These are phyloP conservation scores for Gymnoscelis rufifasciata DNA, from an alignment of 2,888 invertebrate genomes.

Conservation along the genomic window DNA sequence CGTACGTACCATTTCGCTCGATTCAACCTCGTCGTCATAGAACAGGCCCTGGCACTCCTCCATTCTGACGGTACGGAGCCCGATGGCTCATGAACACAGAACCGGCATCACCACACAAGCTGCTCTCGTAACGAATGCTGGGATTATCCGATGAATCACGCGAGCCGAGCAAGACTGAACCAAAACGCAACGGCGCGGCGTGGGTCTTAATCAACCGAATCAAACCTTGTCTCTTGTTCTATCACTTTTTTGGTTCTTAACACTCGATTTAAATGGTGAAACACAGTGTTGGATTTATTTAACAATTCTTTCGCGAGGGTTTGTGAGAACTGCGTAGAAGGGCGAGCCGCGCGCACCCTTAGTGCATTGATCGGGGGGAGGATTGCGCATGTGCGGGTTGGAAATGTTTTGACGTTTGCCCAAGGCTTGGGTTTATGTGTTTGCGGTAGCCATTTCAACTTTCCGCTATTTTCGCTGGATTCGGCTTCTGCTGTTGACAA, in stretches of 20 bases:
- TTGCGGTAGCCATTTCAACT: conserved; percentile 3
- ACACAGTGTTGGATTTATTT: conserved; percentile 23
- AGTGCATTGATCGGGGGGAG: conserved; percentile 71
- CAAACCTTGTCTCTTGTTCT: conserved; percentile 42
- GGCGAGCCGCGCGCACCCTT: conserved; percentile 69
- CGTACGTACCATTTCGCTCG: conserved; percentile 73
- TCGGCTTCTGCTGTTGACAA: conserved; percentile 1
- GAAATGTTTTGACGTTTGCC: conserved; percentile 62
- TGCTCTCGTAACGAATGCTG: conserved; percentile 51
- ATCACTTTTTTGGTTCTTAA: conserved; percentile 35
- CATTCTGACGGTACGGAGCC: conserved; percentile 64
- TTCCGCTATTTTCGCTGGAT: conserved; percentile 1
- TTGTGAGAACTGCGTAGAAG: conserved; percentile 73
- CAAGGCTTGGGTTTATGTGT: conserved; percentile 12
- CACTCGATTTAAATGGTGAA: conserved; percentile 32
- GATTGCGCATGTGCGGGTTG: conserved; percentile 66
- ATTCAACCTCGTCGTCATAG: conserved; percentile 78
- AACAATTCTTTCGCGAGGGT: conserved; percentile 43
- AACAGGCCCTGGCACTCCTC: conserved; percentile 73
- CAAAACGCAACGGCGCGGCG: conserved; percentile 44
- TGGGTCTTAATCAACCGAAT: conserved; percentile 68
- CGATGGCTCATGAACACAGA: conserved; percentile 66
- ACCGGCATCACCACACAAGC: conserved; percentile 69
- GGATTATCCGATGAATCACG: conserved; percentile 73
- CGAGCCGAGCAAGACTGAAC: conserved; percentile 51